Evolutionary conservation across 2,797 vertebrate genomes (phyloP), one percentile per base, ranked within the genome.

Genomic region (Sebastes itinus): DNA sequence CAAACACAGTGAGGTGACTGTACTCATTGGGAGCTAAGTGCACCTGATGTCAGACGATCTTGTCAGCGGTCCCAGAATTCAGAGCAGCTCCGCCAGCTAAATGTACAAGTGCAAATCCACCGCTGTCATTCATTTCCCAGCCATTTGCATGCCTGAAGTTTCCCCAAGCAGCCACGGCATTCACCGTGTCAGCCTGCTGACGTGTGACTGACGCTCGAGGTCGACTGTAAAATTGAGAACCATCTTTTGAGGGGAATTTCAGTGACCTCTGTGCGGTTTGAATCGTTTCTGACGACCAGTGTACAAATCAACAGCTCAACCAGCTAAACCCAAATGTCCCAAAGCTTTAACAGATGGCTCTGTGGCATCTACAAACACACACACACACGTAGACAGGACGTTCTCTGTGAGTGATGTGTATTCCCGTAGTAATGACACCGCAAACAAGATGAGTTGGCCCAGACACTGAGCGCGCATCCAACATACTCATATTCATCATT

Each of bases 201-300:
- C 52, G 77, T 82, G 64, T 55, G 80, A 67, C 82, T 52, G 80
- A 83, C 80, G 85, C 62, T 67, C 5, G 35, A 80, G 56, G 64
- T 67, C 30, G 62, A 78, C 83, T 56, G 54, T 82, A 58, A 63
- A 81, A 84, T 28, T 72, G 30, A 79, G 59, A 62, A 87, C 66
- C 68, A 18, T 83, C 74, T 64, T 85, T 83, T 83, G 60, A 56
- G 66, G 67, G 77, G 64, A 83, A 78, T 73, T 63, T 77, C 74
- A 32, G 60, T 91, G 88, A 92, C 83, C 83, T 92, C 85, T 74
- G 64, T 88, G 87, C 70, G 87, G 92, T 90, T 84, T 81, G 64
- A 84, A 83, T 86, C 28, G 59, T 78, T 79, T 87, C 75, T 72
- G 63, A 77, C 4, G 1, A 83, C 84, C 55, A 70, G 61, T 75